Evolutionary conservation across 2,797 vertebrate genomes (phyloP), one percentile per base, ranked within the genome.

Genomic region (Cheirogaleus major): DNA sequence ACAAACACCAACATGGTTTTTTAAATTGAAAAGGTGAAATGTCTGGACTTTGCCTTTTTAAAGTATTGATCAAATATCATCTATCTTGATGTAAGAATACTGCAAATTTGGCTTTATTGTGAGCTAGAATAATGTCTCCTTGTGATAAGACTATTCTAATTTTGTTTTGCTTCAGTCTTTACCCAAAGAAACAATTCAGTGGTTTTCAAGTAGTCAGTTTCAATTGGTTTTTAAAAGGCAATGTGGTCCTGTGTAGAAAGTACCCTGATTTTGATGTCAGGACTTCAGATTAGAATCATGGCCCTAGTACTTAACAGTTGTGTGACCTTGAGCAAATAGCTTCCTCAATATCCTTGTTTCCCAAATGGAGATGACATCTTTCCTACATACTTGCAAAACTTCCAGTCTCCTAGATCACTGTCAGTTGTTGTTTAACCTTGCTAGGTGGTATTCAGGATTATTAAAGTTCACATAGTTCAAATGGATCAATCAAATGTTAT

Each of bases 61-160:
- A 92, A 52, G 76, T 52, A 80, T 27, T 87, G 22, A 81, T 95
- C 18, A 65, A 86, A 55, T 35, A 57, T n/a, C 38, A 83, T 73
- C 55, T 79, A 52, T 15, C 11, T 87, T 70, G 30, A 92, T 83
- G 30, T 50, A 82, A 88, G 15, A 95, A 83, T 32, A 89, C 41
- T 76, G 15, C 35, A 95, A 90, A 61, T 88, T 65, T 91, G 50
- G 32, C 43, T 93, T 89, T 38, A 72, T 83, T 94, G 32, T 93
- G 41, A 94, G 18, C 52, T 81, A 69, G 41, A 85, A 90, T 41
- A 79, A 50, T 48, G 32, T 52, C 32, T 69, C 11, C 41, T 73
- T 59, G 11, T 73, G 67, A 30, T 78, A 67, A 87, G 32, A 83
- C 9, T 83, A 73, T 73, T 81, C 48, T 90, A 82, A 69, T 87